Conservation (phyloP, 2,888 invertebrate genomes). For the Galeopsomyia nigrocyanea region DNA sequence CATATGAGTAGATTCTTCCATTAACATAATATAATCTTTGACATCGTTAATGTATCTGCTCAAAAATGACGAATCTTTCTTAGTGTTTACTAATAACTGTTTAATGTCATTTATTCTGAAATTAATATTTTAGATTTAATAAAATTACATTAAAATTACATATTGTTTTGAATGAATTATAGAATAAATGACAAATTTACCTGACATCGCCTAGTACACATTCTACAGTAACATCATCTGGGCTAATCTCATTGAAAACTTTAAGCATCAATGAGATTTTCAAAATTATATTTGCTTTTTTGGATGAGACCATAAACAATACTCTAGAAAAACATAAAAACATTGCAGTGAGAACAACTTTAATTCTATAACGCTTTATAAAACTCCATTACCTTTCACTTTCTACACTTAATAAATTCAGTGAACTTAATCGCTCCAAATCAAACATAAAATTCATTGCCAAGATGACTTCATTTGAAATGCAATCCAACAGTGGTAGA, state of each 20-base stretch:
- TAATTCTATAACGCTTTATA: background rate
- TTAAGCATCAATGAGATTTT: slow-evolving; percentile 55
- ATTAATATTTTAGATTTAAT: slow-evolving; percentile 14
- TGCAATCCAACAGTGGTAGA: slow-evolving; percentile 53
- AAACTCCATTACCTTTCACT: slow-evolving; percentile 54
- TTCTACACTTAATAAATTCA: slow-evolving; percentile 54
- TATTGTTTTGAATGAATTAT: background rate
- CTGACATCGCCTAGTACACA: slow-evolving; percentile 58
- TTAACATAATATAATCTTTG: slow-evolving; percentile 57
- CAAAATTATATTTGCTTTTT: slow-evolving; percentile 56
- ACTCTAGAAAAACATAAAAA: slow-evolving; percentile 52
- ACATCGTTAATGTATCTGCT: slow-evolving; percentile 59
- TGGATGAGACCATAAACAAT: slow-evolving; percentile 54
- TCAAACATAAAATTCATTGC: slow-evolving; percentile 60
- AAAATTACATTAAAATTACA: slow-evolving; percentile 4
- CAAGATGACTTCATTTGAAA: slow-evolving; percentile 56
- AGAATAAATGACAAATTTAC: slow-evolving; percentile 49
- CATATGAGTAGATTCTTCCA: slow-evolving; percentile 50
- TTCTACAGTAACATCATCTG: slow-evolving; percentile 54
- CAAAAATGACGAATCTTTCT: slow-evolving; percentile 58
- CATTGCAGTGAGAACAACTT: slow-evolving; percentile 18
- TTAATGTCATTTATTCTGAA: slow-evolving; percentile 58
- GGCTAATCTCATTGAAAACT: slow-evolving; percentile 54
- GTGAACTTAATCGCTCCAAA: slow-evolving; percentile 51
- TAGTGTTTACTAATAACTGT: slow-evolving; percentile 58